Base-by-base conservation (phyloP, 1,140 invertebrate species). In the Epicauta chinensis region DNA sequence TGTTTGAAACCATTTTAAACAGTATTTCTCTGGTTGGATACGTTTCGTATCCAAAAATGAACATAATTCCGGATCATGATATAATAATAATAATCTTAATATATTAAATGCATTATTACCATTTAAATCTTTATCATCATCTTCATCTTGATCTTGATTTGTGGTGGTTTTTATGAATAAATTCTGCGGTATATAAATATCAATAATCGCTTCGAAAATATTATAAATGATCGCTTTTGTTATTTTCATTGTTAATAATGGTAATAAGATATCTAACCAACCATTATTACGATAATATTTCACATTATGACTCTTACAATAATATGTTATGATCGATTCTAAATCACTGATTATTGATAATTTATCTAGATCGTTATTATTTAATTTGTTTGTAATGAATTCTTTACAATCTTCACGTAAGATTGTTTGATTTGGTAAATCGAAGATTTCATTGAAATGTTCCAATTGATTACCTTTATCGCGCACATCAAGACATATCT, bases 31-130 rank as follows among this genome's bases (percentile, higher is more conserved):
- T 4, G 93, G 91, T 17, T 89, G 90, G 47, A 98, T 89, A 68
- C 92, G 84, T 70, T 94, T 92, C 1, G 95, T 97, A 66, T 98
- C 96, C 56, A 99, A 77, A 74, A 97, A 92, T 4, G 91, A 93
- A 72, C 95, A 98, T 14, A 99, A 73, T 72, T 97, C 89, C 10
- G 97, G 97, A 73, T 99, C 97, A 73, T 99, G 97, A 70, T 99
- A 99, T 29, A 96, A 83, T 32, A 99, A 68, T 16, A 99, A 74
- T 32, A 99, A 73, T 49, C 96, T 73, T 55, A 91, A 75, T 77
- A 94, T 77, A 78, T 84, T 81, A 67, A 83, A 85, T 32, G 81
- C 79, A 62, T 83, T 81, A 35, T 79, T 79, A 69, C 83, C 81
- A 30, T n/a, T n/a, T 5, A 23, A 5, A 23, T 23, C 7, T 5